Evolutionary conservation across 1,140 invertebrate species (phyloP).

Genomic region (Leptoteleia sp.): DNA sequence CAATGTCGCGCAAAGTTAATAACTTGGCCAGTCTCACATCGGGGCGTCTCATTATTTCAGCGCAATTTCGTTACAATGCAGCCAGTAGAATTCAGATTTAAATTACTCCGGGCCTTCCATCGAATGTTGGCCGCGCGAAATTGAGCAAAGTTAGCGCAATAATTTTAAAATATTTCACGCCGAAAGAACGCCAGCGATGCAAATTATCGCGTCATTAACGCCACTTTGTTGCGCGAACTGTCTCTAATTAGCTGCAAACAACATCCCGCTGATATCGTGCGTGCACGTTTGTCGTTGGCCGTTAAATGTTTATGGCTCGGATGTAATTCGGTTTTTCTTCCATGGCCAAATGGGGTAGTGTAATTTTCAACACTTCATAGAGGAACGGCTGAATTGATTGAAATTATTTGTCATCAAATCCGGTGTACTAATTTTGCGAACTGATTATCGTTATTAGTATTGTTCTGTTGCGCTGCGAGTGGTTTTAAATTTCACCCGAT

Average conservation of each 20-base stretch:
- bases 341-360: not conserved
- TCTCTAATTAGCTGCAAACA: conserved; percentile 15
- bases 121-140: not conserved
- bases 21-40: not conserved
- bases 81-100: not conserved
- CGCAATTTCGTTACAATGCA: conserved; percentile 15
- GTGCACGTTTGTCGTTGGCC: not conserved
- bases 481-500: too few species aligned
- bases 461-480: too few species aligned
- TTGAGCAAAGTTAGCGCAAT: conserved; percentile 5
- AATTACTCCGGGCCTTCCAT: conserved; percentile 3
- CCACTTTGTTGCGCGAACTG: conserved; percentile 4
- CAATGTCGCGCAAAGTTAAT: conserved; percentile 6
- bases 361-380: not conserved
- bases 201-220: conserved; percentile 14
- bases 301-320: too few species aligned
- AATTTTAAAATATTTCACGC: conserved; percentile 2
- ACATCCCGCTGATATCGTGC: not conserved
- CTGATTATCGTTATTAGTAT: too few species aligned
- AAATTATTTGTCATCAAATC: not conserved
- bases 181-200: conserved; percentile 8
- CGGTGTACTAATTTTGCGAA: too few species aligned
- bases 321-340: conserved; percentile 13
- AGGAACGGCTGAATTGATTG: not conserved
- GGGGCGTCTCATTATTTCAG: conserved; percentile 12